Evolutionary conservation across 2,113 vertebrate genomes (phyloP).

Genomic region (Platycercus adscitus): DNA sequence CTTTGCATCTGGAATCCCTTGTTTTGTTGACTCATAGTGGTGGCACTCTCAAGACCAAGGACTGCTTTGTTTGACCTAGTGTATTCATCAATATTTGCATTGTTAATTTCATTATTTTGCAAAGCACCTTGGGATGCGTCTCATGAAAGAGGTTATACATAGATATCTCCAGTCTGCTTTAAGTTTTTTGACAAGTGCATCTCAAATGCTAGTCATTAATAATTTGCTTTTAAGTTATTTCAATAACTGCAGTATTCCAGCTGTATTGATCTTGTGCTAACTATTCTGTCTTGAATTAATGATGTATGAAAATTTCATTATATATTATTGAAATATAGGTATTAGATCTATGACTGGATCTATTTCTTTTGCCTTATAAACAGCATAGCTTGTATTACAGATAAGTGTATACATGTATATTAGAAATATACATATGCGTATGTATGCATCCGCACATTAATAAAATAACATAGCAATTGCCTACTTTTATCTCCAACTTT

Average conservation of each 20-base stretch:
- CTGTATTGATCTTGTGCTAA: background rate
- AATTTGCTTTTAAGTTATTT: background rate
- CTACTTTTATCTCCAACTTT: background rate
- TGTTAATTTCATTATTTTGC: conserved; percentile 50
- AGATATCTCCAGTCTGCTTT: background rate
- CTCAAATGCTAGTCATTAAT: background rate
- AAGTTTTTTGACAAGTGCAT: background rate
- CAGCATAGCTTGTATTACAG: background rate
- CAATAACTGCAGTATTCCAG: background rate
- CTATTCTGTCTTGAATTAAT: background rate
- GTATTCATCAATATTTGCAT: conserved; percentile 41
- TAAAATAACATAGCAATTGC: background rate
- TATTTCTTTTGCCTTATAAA: background rate
- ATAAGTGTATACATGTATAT: background rate
- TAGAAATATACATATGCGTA: background rate
- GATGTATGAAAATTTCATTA: background rate
- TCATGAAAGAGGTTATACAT: background rate
- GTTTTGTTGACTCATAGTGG: background rate
- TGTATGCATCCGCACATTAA: background rate
- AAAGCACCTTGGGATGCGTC: background rate
- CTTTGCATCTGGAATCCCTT: conserved; percentile 15
- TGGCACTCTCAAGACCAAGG: background rate
- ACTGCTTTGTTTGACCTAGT: conserved; percentile 15
- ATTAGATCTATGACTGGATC: background rate
- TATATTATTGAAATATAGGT: background rate